Percentiles rank a stretch among this genome's conserved stretches.
Conservation (phyloP, 2,797 vertebrate species). For the Chaetodon trifasciatus region DNA sequence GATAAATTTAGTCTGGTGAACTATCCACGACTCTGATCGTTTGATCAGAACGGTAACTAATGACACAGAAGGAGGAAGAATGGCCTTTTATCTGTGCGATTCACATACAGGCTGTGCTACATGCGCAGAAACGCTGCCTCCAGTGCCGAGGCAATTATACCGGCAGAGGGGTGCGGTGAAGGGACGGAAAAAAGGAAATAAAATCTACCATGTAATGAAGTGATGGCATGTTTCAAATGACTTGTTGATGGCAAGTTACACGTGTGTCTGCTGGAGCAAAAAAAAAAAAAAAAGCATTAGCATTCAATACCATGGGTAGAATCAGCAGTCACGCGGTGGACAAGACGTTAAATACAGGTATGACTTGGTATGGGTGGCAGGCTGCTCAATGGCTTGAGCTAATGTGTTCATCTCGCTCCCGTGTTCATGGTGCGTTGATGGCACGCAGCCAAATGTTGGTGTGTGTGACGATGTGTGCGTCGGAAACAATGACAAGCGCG, state of each 20-base stretch:
- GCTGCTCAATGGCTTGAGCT: constrained; percentile 61
- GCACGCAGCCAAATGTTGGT: constrained; percentile 51
- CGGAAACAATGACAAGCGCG: constrained; percentile 37
- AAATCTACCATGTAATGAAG: constrained; percentile 62
- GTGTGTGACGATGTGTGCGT: constrained; percentile 24
- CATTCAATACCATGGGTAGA: constrained; percentile 34
- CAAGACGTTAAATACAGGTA: constrained; percentile 44
- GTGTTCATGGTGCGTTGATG: constrained; percentile 57
- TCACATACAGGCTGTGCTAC: constrained; percentile 21
- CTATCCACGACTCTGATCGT: constrained; percentile 57
- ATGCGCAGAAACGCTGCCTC: constrained; percentile 25
- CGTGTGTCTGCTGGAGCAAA: constrained; percentile 23
- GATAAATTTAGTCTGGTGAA: constrained; percentile 67
- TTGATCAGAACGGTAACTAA: constrained; percentile 64
- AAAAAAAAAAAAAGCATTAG: constrained; percentile 29
- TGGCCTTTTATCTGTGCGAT: constrained; percentile 56
- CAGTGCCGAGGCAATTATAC: constrained; percentile 41
- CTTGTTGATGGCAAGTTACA: constrained; percentile 49
- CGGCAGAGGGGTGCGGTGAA: neutral
- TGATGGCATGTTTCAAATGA: constrained; percentile 51
- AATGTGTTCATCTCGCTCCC: constrained; percentile 67
- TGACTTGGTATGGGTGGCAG: constrained; percentile 27
- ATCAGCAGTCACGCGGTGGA: constrained; percentile 24
- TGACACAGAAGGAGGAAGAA: constrained; percentile 30
- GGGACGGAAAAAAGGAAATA: constrained; percentile 14